Base-by-base conservation (phyloP, 2,797 vertebrate genomes). In the Neosilurus hyrtlii region DNA sequence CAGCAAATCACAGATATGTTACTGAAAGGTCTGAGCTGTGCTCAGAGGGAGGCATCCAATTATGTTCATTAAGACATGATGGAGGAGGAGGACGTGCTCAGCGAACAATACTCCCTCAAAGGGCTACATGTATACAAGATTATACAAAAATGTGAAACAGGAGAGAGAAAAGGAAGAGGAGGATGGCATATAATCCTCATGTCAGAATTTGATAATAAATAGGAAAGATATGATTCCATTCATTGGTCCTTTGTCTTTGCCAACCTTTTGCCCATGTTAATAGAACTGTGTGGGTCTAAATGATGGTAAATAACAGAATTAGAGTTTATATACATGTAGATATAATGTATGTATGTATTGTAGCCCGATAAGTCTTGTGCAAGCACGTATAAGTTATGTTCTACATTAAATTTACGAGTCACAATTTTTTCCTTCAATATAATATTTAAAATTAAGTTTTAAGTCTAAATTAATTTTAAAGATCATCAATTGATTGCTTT, bases 191-290 rank as follows among this genome's bases (percentile, higher is more conserved):
- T 14, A 66, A 83, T 62, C 83, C 81, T 87, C 14, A 61, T 86
- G 86, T 84, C 82, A 86, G 83, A 75, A 84, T 82, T 82, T 87
- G 84, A 90, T 92, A 90, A 94, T 92, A 88, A 82, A 92, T 91
- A 92, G 92, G 90, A 95, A 91, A 92, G 91, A 91, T 93, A 91
- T 88, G 90, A 88, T 89, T 91, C 87, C 85, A 85, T 86, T 88
- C 87, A 91, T 80, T 90, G 89, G 87, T 91, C 91, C 86, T 93
- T 93, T 91, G 87, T 92, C 86, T 88, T 85, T 77, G 92, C 88
- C 90, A 92, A 93, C 88, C 91, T 92, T 89, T 85, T 43, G 56
- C 59, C 73, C 6, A 0, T 43, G 26, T 30, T 43, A 43, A 61
- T 43, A 56, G 56, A 76, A 43, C 56, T n/a, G 35, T n/a, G 18